Evolutionary conservation across 2,888 invertebrate species (phyloP).

Genomic region (Rhodophaea formosa): DNA sequence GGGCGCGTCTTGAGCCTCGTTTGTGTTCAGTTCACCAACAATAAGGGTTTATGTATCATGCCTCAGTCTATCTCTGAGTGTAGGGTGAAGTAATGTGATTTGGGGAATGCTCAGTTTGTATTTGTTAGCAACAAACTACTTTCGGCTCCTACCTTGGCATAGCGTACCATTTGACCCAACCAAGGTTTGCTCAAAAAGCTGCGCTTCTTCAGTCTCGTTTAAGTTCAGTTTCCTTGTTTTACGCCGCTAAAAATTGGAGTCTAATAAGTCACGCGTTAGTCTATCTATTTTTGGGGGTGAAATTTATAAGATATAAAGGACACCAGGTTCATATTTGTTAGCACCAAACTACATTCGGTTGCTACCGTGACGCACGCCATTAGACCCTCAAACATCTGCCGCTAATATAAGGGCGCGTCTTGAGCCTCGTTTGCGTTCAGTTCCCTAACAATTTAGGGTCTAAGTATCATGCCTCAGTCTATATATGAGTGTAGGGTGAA

Average conservation of each 20-base stretch:
- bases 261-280: too few species aligned
- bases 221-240: too few species aligned
- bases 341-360: conserved; percentile 35
- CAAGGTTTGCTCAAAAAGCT: conserved; percentile 63
- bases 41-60: background rate
- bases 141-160: conserved; percentile 63
- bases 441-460: background rate
- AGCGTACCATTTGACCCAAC: conserved; percentile 58
- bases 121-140: conserved; percentile 35
- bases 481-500: too few species aligned
- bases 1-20: conserved; percentile 56
- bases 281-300: too few species aligned
- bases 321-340: conserved; percentile 31
- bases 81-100: too few species aligned
- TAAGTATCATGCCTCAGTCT: too few species aligned
- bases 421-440: conserved; percentile 42
- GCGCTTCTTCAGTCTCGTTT: conserved; percentile 56
- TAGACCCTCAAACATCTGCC: conserved; percentile 52
- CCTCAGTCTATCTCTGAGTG: too few species aligned
- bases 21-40: conserved; percentile 26
- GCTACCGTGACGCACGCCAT: conserved; percentile 67
- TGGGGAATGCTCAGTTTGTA: too few species aligned
- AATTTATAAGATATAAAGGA: too few species aligned
- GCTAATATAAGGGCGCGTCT: conserved; percentile 59
- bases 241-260: background rate